Conservation (phyloP, 2,797 vertebrate species). For the Nyctalus aviator region DNA sequence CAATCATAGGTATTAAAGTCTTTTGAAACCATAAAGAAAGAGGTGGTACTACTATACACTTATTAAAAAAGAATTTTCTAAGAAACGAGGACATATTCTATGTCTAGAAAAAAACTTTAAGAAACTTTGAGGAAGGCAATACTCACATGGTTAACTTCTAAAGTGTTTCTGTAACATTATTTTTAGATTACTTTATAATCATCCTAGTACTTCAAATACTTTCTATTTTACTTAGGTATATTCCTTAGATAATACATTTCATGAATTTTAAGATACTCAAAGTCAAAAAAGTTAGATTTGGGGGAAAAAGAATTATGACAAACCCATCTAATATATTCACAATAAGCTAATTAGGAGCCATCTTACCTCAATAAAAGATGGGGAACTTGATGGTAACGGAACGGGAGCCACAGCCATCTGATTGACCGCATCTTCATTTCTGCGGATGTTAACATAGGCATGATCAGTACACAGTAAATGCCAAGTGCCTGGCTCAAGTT, state of each 20-base stretch:
- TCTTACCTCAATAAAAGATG: slow-evolving; percentile 90
- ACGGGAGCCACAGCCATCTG: slow-evolving; percentile 95
- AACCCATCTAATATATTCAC: slow-evolving; percentile 63
- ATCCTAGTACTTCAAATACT: not conserved
- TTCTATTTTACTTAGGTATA: not conserved
- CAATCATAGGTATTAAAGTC: not conserved
- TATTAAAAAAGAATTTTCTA: slow-evolving; percentile 1
- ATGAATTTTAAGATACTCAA: not conserved
- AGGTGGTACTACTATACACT: not conserved
- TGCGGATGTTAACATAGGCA: slow-evolving; percentile 77
- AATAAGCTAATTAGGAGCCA: slow-evolving; percentile 29
- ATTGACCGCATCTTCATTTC: slow-evolving; percentile 94
- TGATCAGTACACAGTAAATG: not conserved
- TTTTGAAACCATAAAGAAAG: slow-evolving; percentile 39
- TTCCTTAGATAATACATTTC: not conserved
- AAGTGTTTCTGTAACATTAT: not conserved
- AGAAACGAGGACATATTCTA: not conserved
- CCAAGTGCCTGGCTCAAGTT: not conserved
- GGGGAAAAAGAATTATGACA: slow-evolving; percentile 65
- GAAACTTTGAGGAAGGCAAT: not conserved
- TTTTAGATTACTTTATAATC: not conserved
- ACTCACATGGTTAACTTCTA: not conserved
- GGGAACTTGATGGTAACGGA: slow-evolving; percentile 86
- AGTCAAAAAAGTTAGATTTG: not conserved
- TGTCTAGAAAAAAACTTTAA: not conserved